These are phyloP conservation scores for Conomelus anceps DNA, from an alignment of 2,888 invertebrate species.

Conservation along the genomic window DNA sequence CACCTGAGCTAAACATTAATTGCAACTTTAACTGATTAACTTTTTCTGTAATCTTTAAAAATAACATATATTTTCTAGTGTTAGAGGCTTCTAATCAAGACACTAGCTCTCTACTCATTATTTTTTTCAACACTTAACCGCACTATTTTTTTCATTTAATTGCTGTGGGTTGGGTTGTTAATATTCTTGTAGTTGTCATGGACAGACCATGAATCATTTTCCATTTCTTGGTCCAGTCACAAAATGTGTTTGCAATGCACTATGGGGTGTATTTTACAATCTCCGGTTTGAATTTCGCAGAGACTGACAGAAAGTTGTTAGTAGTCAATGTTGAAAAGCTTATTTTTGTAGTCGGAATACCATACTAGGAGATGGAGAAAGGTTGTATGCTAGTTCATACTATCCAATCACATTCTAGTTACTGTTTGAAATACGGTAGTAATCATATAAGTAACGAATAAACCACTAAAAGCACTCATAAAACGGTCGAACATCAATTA, in stretches of 20 bases:
- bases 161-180: too few species aligned
- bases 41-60: too few species aligned
- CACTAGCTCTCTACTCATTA: too few species aligned
- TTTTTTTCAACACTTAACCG: too few species aligned
- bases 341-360: neutral
- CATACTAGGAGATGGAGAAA: neutral
- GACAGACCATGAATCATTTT: too few species aligned
- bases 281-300: neutral
- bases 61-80: too few species aligned
- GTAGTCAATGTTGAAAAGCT: neutral
- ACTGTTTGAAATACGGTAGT: neutral
- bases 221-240: too few species aligned
- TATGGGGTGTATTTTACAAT: neutral
- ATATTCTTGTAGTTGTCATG: too few species aligned
- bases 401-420: neutral
- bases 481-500: neutral
- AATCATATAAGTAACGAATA: neutral
- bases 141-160: too few species aligned
- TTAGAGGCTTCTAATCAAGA: too few species aligned
- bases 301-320: neutral
- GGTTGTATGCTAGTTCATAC: neutral
- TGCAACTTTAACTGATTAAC: too few species aligned
- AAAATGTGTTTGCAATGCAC: neutral
- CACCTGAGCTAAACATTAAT: too few species aligned
- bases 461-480: neutral